Evolutionary conservation across 2,797 vertebrate genomes (phyloP).

Genomic region (Hoplostethus mediterraneus): DNA sequence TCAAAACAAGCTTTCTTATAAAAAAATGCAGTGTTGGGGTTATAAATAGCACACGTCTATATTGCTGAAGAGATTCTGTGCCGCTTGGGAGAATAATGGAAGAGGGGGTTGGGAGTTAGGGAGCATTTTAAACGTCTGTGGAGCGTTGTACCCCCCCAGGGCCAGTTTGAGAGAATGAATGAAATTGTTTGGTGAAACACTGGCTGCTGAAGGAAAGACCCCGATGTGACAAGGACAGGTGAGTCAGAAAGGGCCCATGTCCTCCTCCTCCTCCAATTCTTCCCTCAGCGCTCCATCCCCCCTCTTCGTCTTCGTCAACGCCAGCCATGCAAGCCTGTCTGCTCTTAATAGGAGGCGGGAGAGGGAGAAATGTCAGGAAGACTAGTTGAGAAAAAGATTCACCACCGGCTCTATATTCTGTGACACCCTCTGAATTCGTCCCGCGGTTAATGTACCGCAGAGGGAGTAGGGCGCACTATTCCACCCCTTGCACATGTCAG

Average conservation of each 20-base stretch:
- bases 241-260: background rate
- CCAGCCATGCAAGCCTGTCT: background rate
- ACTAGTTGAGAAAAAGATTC: background rate
- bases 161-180: background rate
- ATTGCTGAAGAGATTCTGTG: constrained; percentile 2
- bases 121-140: background rate
- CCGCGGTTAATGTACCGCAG: background rate
- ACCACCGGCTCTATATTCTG: background rate
- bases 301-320: background rate
- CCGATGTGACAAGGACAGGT: constrained; percentile 8
- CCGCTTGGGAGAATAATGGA: background rate
- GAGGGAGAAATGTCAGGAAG: background rate
- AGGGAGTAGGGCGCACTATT: background rate
- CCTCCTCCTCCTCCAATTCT: background rate
- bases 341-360: constrained; percentile 1
- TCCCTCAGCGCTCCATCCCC: background rate
- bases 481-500: background rate
- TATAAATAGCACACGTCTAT: constrained; percentile 6
- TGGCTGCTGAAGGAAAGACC: background rate
- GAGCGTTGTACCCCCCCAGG: background rate
- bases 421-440: background rate
- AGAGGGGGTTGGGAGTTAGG: background rate
- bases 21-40: background rate
- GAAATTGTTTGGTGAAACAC: background rate
- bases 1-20: constrained; percentile 2